These are phyloP conservation scores for Podocnemis expansa DNA, from an alignment of 2,113 vertebrate genomes.

Conservation along the genomic window DNA sequence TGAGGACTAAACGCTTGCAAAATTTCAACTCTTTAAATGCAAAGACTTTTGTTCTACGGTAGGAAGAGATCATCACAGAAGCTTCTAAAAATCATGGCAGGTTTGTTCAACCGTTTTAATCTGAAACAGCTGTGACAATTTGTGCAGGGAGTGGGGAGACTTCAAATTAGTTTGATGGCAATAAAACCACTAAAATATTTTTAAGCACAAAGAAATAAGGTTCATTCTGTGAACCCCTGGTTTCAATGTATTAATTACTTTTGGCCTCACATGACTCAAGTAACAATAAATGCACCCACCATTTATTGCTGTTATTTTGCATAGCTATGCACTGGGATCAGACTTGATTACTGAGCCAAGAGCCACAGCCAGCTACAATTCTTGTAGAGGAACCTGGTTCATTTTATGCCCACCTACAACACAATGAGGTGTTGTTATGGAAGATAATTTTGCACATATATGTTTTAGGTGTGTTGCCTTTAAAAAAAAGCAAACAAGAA, in stretches of 20 bases:
- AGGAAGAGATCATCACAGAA: slow-evolving; percentile 25
- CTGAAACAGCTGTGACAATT: slow-evolving; percentile 51
- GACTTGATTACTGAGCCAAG: not conserved
- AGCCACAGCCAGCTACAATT: rapidly evolving
- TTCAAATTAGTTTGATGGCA: slow-evolving; percentile 1
- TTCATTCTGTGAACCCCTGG: slow-evolving; percentile 15
- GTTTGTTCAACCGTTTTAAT: slow-evolving; percentile 42
- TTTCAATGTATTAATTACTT: not conserved
- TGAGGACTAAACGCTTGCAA: not conserved
- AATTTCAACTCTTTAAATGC: not conserved
- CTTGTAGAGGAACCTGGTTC: not conserved
- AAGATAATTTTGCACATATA: rapidly evolving
- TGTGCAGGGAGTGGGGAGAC: slow-evolving; percentile 21
- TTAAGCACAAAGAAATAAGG: slow-evolving; percentile 41
- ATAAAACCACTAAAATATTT: slow-evolving; percentile 33
- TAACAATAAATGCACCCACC: not conserved
- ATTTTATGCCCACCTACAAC: rapidly evolving
- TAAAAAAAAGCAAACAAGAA: not conserved
- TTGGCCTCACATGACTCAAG: not conserved
- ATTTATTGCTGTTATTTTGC: not conserved
- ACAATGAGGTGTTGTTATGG: not conserved
- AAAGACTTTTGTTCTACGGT: not conserved
- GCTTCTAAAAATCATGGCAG: slow-evolving; percentile 34
- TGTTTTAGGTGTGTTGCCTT: not conserved
- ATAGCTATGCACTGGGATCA: rapidly evolving